Conservation (phyloP, 2,113 vertebrate species). For the Otis tarda region DNA sequence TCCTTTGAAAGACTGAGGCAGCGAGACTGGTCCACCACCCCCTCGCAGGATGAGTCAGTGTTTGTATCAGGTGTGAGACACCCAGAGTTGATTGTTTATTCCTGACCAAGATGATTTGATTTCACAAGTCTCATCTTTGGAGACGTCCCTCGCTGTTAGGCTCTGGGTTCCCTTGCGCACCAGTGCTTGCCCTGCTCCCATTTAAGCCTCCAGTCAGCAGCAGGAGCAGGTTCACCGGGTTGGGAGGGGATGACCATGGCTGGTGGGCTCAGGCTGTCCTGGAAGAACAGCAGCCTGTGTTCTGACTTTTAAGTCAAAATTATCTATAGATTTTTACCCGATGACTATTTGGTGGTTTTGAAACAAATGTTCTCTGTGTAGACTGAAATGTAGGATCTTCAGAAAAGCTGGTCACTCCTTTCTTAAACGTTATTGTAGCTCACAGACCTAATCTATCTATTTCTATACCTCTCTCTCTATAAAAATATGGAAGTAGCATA, state of each 20-base stretch:
- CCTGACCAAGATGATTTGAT: neutral
- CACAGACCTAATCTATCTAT: neutral
- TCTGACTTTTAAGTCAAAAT: neutral
- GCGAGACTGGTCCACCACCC: neutral
- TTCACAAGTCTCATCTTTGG: neutral
- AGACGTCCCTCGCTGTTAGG: neutral
- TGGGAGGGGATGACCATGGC: neutral
- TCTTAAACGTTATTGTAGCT: neutral
- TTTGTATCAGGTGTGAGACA: neutral
- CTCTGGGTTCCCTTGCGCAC: neutral
- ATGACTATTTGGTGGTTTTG: neutral
- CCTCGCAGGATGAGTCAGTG: accelerated
- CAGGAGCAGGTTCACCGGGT: neutral
- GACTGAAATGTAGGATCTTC: neutral
- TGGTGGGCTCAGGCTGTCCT: neutral
- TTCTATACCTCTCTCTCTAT: neutral
- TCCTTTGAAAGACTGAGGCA: neutral
- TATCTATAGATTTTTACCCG: neutral
- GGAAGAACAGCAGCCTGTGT: neutral
- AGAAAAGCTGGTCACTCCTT: neutral
- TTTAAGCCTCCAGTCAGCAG: neutral
- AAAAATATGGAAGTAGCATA: neutral
- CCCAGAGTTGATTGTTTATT: neutral
- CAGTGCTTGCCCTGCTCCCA: accelerated
- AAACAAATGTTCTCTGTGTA: neutral